These are phyloP conservation scores for Drosophila chauvacae DNA, from an alignment of 1,140 invertebrate genomes.

Conservation along the genomic window DNA sequence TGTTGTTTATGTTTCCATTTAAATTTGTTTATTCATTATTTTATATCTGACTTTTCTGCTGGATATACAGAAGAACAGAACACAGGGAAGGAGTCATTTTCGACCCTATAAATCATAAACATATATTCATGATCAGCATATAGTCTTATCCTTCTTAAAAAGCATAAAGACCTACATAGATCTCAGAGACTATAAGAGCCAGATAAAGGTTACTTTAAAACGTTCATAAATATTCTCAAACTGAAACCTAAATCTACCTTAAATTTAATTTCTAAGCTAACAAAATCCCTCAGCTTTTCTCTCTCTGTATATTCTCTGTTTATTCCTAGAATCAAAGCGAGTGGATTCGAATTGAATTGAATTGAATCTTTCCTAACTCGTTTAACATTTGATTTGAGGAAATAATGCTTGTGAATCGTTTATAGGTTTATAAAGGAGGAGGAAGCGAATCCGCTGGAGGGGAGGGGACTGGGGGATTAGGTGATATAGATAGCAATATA, in stretches of 20 bases:
- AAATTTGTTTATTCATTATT: neutral
- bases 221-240: neutral
- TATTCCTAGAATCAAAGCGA: conserved; percentile 18
- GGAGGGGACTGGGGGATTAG: neutral
- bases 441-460: neutral
- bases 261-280: too few species aligned
- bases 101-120: too few species aligned
- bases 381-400: conserved; percentile 59
- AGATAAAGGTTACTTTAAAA: neutral
- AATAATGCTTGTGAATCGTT: conserved; percentile 64
- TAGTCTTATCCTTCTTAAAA: too few species aligned
- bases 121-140: too few species aligned
- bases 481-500: conserved; percentile 15
- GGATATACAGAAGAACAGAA: too few species aligned
- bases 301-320: neutral
- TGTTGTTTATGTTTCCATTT: neutral
- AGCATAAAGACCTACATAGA: neutral
- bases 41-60: too few species aligned
- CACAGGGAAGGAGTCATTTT: too few species aligned
- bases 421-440: conserved; percentile 19
- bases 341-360: conserved; percentile 10
- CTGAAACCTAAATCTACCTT: neutral
- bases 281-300: neutral
- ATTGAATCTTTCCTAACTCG: conserved; percentile 11
- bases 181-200: too few species aligned